phyloP scores from a whole-genome alignment of 1,140 invertebrate species.

The Drosophila bifasciata region DNA sequence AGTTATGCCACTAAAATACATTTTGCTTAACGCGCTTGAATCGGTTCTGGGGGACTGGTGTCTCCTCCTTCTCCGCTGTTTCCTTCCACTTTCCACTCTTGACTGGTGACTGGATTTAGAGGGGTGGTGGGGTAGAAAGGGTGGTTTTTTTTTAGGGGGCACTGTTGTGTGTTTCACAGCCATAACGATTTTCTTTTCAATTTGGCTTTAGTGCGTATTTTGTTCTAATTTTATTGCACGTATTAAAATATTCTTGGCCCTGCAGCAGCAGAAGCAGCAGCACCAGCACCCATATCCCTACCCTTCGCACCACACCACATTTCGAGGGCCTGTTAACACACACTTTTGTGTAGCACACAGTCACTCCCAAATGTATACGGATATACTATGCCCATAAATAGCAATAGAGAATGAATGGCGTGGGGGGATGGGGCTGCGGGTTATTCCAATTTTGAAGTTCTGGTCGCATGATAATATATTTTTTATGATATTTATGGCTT shows the following conservation, averaged over 20 bases:
- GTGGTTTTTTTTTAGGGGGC: too few relatives aligned
- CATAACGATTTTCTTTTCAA: conserved; percentile 83
- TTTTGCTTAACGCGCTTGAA: conserved; percentile 74
- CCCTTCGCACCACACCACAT: neutral
- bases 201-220: conserved; percentile 82
- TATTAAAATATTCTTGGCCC: conserved; percentile 61
- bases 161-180: conserved; percentile 67
- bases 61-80: neutral
- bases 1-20: conserved; percentile 64
- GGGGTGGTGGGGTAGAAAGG: neutral
- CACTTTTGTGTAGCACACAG: conserved; percentile 53
- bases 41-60: conserved; percentile 39
- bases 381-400: neutral
- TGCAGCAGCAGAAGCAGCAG: conserved; percentile 35
- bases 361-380: neutral
- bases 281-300: neutral
- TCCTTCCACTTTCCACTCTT: neutral
- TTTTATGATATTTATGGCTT: conserved; percentile 77
- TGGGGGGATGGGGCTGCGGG: neutral
- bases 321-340: conserved; percentile 69
- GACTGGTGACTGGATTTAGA: conserved; percentile 11
- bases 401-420: neutral
- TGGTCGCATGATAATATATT: conserved; percentile 60
- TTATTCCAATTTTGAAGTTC: conserved; percentile 36
- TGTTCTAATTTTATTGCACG: conserved; percentile 78